Conservation (phyloP, 2,888 invertebrate species). For the Opisthograptis luteolata region DNA sequence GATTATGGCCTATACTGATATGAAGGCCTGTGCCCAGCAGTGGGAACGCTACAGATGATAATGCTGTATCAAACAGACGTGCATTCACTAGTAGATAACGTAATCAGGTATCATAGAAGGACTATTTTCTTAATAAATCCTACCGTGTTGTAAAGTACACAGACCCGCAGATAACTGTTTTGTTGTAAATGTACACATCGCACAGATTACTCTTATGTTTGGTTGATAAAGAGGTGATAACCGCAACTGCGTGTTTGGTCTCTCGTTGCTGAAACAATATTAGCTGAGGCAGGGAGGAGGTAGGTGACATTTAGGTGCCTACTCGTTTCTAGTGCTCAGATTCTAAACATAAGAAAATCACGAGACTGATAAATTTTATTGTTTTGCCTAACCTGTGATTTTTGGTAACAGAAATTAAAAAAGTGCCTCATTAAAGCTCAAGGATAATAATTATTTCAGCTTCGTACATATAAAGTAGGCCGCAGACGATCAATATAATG, state of each 20-base stretch:
- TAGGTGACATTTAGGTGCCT: too few species aligned
- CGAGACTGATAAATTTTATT: neutral
- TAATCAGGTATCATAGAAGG: neutral
- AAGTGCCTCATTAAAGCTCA: too few species aligned
- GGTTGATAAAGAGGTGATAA: conserved; percentile 25
- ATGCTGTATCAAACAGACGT: neutral
- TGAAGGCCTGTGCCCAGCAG: too few species aligned
- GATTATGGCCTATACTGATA: too few species aligned
- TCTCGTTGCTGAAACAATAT: conserved; percentile 23
- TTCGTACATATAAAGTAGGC: neutral
- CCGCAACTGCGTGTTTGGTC: conserved; percentile 11
- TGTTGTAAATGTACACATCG: too few species aligned
- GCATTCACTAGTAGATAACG: neutral
- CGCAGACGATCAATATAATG: neutral
- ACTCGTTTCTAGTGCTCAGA: too few species aligned
- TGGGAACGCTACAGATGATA: too few species aligned
- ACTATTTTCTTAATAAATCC: conserved; percentile 7
- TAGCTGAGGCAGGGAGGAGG: conserved; percentile 4
- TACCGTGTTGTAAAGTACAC: neutral
- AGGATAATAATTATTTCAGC: too few species aligned
- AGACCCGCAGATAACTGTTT: conserved; percentile 17
- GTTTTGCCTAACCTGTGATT: neutral
- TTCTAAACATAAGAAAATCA: neutral
- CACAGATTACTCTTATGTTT: too few species aligned
- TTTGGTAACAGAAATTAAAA: too few species aligned